Evolutionary conservation across 2,797 vertebrate species (phyloP).

Genomic region (Chrosomus eos): DNA sequence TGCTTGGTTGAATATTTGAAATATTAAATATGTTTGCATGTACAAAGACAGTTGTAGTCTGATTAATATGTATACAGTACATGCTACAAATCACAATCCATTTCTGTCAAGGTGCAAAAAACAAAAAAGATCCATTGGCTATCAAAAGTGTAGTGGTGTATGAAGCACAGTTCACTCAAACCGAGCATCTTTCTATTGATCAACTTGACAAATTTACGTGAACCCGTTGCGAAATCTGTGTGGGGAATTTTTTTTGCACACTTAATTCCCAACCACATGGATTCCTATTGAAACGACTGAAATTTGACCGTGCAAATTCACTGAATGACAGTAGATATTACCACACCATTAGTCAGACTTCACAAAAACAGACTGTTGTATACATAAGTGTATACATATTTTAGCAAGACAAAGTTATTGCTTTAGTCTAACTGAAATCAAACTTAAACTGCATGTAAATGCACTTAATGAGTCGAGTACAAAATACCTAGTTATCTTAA

Average conservation of each 20-base stretch:
- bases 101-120: background rate
- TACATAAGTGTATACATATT: background rate
- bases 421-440: background rate
- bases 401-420: background rate
- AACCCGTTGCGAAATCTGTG: background rate
- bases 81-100: background rate
- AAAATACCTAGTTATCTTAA: background rate
- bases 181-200: background rate
- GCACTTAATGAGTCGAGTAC: background rate
- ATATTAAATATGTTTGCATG: background rate
- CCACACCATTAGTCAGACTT: background rate
- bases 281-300: no score
- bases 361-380: background rate
- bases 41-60: background rate
- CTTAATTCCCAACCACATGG: background rate
- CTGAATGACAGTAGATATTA: background rate
- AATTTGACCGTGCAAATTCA: background rate
- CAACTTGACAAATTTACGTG: background rate
- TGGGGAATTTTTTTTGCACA: background rate
- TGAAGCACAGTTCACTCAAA: background rate
- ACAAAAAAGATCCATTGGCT: background rate
- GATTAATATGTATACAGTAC: background rate
- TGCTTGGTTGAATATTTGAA: background rate
- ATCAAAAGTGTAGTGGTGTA: background rate
- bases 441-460: background rate